A percentile compares a stretch with the other conserved stretches of the same genome.
Conservation (phyloP, 2,797 vertebrate genomes). For the Allobates femoralis region DNA sequence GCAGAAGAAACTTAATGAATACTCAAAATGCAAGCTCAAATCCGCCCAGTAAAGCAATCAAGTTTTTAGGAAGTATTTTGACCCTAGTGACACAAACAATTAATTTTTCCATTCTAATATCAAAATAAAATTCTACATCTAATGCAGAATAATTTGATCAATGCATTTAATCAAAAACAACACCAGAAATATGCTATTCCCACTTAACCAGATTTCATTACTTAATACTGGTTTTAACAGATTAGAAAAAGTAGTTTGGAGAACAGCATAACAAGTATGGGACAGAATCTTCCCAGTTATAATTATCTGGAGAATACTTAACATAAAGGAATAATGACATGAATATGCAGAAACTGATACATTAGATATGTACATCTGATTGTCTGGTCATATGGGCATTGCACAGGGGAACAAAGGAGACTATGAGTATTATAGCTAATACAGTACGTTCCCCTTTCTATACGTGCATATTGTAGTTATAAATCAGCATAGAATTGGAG, state of each 20-base stretch:
- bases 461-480: conserved; percentile 65
- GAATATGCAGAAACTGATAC: conserved; percentile 59
- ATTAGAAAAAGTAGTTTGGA: conserved; percentile 68
- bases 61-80: conserved; percentile 85
- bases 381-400: conserved; percentile 32
- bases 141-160: conserved; percentile 79
- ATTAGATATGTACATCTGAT: conserved; percentile 65
- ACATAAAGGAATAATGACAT: conserved; percentile 62
- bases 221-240: conserved; percentile 74
- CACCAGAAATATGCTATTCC: conserved; percentile 71
- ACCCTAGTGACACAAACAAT: conserved; percentile 85
- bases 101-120: conserved; percentile 83
- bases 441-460: conserved; percentile 53
- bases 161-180: conserved; percentile 76
- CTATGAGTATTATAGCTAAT: conserved; percentile 65
- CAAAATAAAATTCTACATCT: conserved; percentile 84
- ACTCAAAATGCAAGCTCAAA: conserved; percentile 85
- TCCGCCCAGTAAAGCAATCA: conserved; percentile 80
- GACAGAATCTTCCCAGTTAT: conserved; percentile 56
- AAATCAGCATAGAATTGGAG: conserved; percentile 63
- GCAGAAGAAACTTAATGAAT: conserved; percentile 79
- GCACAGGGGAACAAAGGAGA: not conserved
- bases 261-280: conserved; percentile 66
- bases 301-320: conserved; percentile 66
- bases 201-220: conserved; percentile 73